Evolutionary conservation across 2,888 invertebrate species (phyloP).

Genomic region (Hedychridium roseum): DNA sequence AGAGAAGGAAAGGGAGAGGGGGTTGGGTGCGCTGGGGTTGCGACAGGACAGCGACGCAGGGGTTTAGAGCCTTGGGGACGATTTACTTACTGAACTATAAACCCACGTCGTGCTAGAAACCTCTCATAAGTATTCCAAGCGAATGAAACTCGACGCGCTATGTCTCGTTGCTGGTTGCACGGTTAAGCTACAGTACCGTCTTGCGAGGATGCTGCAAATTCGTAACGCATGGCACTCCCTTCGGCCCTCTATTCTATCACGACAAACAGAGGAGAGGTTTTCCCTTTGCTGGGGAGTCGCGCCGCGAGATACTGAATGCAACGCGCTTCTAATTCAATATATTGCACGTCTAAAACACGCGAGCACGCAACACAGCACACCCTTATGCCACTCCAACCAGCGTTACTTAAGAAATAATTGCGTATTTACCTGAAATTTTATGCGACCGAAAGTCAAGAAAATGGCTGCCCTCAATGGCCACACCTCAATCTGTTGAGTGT

Average conservation of each 20-base stretch:
- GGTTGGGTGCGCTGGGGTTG: constrained; percentile 15
- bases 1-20: constrained; percentile 6
- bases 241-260: constrained; percentile 19
- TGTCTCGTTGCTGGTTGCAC: constrained; percentile 16
- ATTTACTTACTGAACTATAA: constrained; percentile 48
- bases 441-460: constrained; percentile 59
- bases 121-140: constrained; percentile 29
- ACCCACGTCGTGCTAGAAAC: constrained; percentile 30
- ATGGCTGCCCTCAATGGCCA: constrained; percentile 59
- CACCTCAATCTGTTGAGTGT: constrained; percentile 59
- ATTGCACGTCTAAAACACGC: constrained; percentile 34
- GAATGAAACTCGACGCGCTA: constrained; percentile 16
- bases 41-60: constrained; percentile 45
- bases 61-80: constrained; percentile 41
- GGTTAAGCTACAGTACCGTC: constrained; percentile 2
- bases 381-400: constrained; percentile 46
- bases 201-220: constrained; percentile 35
- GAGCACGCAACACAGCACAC: constrained; percentile 48
- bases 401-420: constrained; percentile 48
- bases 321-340: constrained; percentile 28
- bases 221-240: constrained; percentile 55
- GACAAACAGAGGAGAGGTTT: constrained; percentile 17
- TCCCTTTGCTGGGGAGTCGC: constrained; percentile 26
- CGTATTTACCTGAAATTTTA: constrained; percentile 59
- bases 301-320: no score